Base-by-base conservation (phyloP, 2,888 invertebrate genomes). In the Periphyllus acericola region DNA sequence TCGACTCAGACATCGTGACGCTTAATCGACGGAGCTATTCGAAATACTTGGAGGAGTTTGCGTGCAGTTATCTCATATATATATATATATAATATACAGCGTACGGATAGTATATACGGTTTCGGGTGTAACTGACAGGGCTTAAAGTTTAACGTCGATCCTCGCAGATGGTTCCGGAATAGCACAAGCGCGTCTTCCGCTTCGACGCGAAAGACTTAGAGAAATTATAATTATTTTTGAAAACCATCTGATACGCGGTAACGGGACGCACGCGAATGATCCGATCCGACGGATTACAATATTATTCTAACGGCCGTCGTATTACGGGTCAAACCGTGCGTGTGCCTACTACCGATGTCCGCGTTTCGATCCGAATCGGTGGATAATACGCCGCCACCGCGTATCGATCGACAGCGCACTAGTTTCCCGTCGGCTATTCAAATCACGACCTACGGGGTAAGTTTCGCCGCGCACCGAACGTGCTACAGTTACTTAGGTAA, bases 101-200 rank as follows among this genome's bases (percentile, higher is more conserved):
- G 14, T 11, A 46, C 46, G 40, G n/a, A n/a, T n/a, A n/a, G n/a
- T 8, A 9, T 11, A 14, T 46, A 68, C 17, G 19, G 3, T 9
- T 68, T 82, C 71, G n/a, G 29, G 55, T 60, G 74, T 60, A 29
- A 83, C 74, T 83, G 83, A 83, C 83, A 74, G 74, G 74, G 36
- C 60, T 83, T 21, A 60, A 83, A 60, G 83, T 75, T 83, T 74
- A 29, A 74, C 83, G n/a, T 60, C 14, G 36, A 83, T 36, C 60
- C 60, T 74, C 60, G 29, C 8, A 74, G 72, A 55, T 17, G 36
- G 55, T 34, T 55, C 0, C 9, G 0, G 29, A 55, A 55, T 1
- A 29, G 9, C 68, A 21, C 5, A 1, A n/a, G n/a, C 11, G 46
- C 40, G 11, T 17, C 25, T 60, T 5, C 72, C 9, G 17, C n/a